These are phyloP conservation scores for Electrophaes corylata DNA, from an alignment of 2,888 invertebrate genomes.

Conservation along the genomic window DNA sequence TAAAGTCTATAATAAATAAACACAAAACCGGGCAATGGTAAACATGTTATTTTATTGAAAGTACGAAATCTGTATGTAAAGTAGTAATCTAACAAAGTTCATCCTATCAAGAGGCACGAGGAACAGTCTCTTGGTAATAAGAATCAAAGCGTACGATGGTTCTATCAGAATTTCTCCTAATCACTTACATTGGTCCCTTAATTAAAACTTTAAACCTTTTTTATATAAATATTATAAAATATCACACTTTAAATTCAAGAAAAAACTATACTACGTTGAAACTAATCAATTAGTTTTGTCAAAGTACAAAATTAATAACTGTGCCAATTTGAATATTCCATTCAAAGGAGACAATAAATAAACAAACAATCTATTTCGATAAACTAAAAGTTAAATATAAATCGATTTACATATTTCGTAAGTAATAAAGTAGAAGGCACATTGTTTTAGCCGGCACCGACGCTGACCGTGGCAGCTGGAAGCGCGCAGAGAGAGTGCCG, in stretches of 20 bases:
- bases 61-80: slow-evolving; percentile 69
- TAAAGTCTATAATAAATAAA: slow-evolving; percentile 63
- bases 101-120: slow-evolving; percentile 62
- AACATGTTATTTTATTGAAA: slow-evolving; percentile 69
- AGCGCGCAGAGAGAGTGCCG: slow-evolving; percentile 60
- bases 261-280: slow-evolving; percentile 77
- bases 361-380: slow-evolving; percentile 81
- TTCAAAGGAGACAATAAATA: slow-evolving; percentile 82
- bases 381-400: slow-evolving; percentile 82
- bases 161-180: slow-evolving; percentile 82
- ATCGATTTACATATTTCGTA: slow-evolving; percentile 72
- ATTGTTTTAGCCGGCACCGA: slow-evolving; percentile 57
- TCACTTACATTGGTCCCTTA: slow-evolving; percentile 83
- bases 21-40: slow-evolving; percentile 67
- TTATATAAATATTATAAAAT: slow-evolving; percentile 84
- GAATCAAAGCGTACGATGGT: slow-evolving; percentile 66
- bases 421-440: slow-evolving; percentile 77
- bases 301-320: slow-evolving; percentile 82
- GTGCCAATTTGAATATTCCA: slow-evolving; percentile 80
- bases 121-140: slow-evolving; percentile 69
- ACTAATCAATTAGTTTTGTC: slow-evolving; percentile 80
- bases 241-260: slow-evolving; percentile 84
- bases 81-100: slow-evolving; percentile 52
- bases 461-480: slow-evolving; percentile 54
- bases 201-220: slow-evolving; percentile 81